phyloP scores from a whole-genome alignment of 2,888 invertebrate genomes.

The Monochamus alternatus region DNA sequence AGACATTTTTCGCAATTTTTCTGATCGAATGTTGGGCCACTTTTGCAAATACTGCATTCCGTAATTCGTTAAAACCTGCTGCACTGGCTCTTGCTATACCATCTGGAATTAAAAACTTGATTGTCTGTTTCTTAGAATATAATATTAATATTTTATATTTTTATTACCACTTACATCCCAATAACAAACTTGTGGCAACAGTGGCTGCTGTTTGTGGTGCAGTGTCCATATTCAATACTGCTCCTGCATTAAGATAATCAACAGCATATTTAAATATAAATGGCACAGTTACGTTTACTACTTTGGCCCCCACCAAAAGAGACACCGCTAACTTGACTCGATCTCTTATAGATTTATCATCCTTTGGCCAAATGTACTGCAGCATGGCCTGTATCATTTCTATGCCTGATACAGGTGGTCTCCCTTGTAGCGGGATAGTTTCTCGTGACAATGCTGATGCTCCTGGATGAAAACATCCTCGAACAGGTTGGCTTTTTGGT shows the following conservation, averaged over 20 bases:
- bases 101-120: slow-evolving; percentile 76
- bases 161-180: slow-evolving; percentile 84
- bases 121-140: neutral
- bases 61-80: slow-evolving; percentile 94
- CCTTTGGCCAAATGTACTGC: slow-evolving; percentile 96
- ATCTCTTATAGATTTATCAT: slow-evolving; percentile 81
- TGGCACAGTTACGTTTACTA: slow-evolving; percentile 93
- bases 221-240: slow-evolving; percentile 81
- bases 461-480: slow-evolving; percentile 96
- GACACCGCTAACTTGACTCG: slow-evolving; percentile 89
- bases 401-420: slow-evolving; percentile 76
- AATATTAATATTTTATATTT: neutral
- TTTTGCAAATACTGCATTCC: slow-evolving; percentile 98
- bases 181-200: slow-evolving; percentile 83
- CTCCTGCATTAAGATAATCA: slow-evolving; percentile 84
- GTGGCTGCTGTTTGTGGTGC: slow-evolving; percentile 88
- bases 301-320: slow-evolving; percentile 86
- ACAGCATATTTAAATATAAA: slow-evolving; percentile 96
- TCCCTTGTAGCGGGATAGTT: slow-evolving; percentile 74
- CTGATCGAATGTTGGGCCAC: slow-evolving; percentile 98
- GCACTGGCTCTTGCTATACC: slow-evolving; percentile 93
- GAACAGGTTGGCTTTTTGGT: slow-evolving; percentile 71
- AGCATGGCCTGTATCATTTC: slow-evolving; percentile 93
- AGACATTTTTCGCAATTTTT: slow-evolving; percentile 94
- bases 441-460: slow-evolving; percentile 75